A percentile compares a stretch with the other conserved stretches of the same genome.
Conservation (phyloP, 1,140 invertebrate species). For the Frieseomelitta varia region DNA sequence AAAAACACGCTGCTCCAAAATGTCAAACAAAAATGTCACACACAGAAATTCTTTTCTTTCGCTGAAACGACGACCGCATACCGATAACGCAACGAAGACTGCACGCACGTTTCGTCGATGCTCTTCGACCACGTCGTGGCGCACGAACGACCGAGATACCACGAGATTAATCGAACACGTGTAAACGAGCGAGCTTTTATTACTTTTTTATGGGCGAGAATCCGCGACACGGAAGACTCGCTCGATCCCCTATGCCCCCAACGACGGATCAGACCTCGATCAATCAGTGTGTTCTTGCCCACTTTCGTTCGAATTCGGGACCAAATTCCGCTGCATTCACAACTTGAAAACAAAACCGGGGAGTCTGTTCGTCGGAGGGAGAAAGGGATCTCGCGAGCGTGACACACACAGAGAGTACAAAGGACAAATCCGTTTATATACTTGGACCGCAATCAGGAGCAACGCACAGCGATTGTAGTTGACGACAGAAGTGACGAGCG, state of each 20-base stretch:
- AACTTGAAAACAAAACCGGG: background rate
- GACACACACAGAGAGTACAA: conserved; percentile 42
- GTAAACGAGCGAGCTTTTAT: conserved; percentile 41
- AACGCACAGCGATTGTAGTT: conserved; percentile 47
- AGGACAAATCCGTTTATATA: conserved; percentile 42
- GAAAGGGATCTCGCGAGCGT: background rate
- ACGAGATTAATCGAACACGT: conserved; percentile 27
- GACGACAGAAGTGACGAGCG: conserved; percentile 40
- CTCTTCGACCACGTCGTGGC: conserved; percentile 16
- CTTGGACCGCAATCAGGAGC: conserved; percentile 56
- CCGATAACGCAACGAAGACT: conserved; percentile 23
- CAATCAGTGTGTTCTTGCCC: background rate
- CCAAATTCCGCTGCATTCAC: background rate
- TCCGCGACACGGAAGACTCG: background rate
- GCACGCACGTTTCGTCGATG: conserved; percentile 6
- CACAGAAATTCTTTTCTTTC: background rate
- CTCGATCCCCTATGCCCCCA: background rate
- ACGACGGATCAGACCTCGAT: too few relatives aligned
- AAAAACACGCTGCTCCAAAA: background rate
- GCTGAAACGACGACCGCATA: conserved; percentile 1
- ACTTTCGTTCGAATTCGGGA: background rate
- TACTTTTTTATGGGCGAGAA: conserved; percentile 42
- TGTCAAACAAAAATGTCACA: background rate
- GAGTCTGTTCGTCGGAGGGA: background rate
- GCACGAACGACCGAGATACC: conserved; percentile 30